These are phyloP conservation scores for Nothobranchius kuhntae DNA, from an alignment of 2,113 vertebrate genomes.

Conservation along the genomic window DNA sequence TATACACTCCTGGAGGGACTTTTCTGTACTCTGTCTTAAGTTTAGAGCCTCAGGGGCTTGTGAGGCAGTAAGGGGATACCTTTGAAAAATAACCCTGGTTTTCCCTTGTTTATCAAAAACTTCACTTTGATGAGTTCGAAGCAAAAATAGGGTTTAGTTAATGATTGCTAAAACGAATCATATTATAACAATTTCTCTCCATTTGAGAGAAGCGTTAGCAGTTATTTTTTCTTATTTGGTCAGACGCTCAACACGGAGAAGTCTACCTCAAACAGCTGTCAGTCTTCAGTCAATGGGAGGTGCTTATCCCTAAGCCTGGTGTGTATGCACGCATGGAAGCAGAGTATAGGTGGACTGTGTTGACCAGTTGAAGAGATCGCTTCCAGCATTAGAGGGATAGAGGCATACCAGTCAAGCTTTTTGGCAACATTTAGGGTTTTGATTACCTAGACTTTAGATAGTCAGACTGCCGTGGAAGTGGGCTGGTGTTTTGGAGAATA, in stretches of 20 bases:
- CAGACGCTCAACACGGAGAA: neutral
- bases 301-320: conserved; percentile 22
- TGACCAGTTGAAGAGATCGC: conserved; percentile 17
- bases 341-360: conserved; percentile 14
- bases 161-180: neutral
- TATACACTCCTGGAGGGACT: conserved; percentile 57
- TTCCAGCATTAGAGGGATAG: conserved; percentile 1
- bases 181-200: neutral
- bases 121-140: neutral
- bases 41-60: conserved; percentile 42
- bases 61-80: conserved; percentile 23
- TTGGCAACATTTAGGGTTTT: neutral
- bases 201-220: neutral
- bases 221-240: no score
- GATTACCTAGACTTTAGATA: conserved; percentile 8
- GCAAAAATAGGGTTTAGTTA: neutral
- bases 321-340: conserved; percentile 14
- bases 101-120: neutral
- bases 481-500: conserved; percentile 16
- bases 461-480: neutral
- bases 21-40: conserved; percentile 64
- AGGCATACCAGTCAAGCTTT: conserved; percentile 3
- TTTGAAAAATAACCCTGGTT: neutral
- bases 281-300: conserved; percentile 38
- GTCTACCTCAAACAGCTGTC: conserved; percentile 20